phyloP scores from a whole-genome alignment of 2,797 vertebrate species.

The Pseudocheirus occidentalis region DNA sequence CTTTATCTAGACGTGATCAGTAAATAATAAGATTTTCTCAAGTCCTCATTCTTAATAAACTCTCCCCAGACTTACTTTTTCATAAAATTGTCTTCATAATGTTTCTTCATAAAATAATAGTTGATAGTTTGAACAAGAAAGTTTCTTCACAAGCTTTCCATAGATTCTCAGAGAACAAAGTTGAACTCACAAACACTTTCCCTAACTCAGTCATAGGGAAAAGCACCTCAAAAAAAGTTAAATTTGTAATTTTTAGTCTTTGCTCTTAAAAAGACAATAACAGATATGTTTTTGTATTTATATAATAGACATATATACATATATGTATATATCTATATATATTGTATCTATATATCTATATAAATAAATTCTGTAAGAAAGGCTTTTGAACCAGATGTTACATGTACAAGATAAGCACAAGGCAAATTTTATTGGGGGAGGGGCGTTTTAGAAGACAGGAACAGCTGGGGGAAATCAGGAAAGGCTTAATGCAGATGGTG shows the following conservation, averaged over 20 bases:
- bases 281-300: too few species aligned
- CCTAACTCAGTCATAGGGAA: neutral
- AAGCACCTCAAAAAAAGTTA: neutral
- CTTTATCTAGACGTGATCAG: neutral
- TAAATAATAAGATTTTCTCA: neutral
- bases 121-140: neutral
- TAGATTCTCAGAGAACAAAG: neutral
- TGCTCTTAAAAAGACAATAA: neutral
- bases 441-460: neutral
- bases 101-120: neutral
- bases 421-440: neutral
- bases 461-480: neutral
- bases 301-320: too few species aligned
- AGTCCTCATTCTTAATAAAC: neutral
- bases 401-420: neutral
- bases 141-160: neutral
- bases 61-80: neutral
- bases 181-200: neutral
- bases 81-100: neutral
- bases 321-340: too few species aligned
- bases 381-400: neutral
- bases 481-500: neutral
- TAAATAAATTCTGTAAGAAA: neutral
- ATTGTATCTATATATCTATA: too few species aligned
- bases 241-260: neutral